Evolutionary conservation across 2,797 vertebrate genomes (phyloP).

Genomic region (Triplophysa yarkandensis): DNA sequence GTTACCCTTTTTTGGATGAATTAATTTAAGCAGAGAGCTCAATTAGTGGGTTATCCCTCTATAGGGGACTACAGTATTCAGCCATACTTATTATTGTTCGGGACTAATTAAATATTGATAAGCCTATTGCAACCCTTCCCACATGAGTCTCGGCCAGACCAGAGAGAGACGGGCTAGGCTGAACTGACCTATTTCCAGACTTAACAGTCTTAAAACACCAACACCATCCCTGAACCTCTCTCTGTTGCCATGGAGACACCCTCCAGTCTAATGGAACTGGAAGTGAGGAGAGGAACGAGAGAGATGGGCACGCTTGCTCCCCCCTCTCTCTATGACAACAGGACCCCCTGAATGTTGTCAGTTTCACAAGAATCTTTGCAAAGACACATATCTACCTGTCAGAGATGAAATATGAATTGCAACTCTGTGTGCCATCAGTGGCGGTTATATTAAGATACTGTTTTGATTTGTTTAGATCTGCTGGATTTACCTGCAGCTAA

Average conservation of each 20-base stretch:
- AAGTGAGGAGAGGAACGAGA: conserved; percentile 53
- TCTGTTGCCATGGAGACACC: conserved; percentile 81
- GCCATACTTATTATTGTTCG: conserved; percentile 26
- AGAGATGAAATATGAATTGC: conserved; percentile 58
- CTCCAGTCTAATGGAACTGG: conserved; percentile 72
- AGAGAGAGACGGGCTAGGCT: conserved; percentile 50
- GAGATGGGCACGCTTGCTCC: conserved; percentile 27
- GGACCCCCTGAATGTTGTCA: conserved; percentile 64
- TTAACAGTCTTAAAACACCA: conserved; percentile 65
- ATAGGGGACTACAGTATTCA: conserved; percentile 24
- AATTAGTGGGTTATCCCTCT: conserved; percentile 9
- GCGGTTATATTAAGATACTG: conserved; percentile 68
- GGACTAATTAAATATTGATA: conserved; percentile 65
- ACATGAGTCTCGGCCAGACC: conserved; percentile 48
- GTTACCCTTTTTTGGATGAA: conserved; percentile 26
- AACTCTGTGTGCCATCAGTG: conserved; percentile 58
- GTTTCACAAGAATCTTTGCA: conserved; percentile 64
- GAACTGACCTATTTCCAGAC: conserved; percentile 74
- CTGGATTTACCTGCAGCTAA: conserved; percentile 69
- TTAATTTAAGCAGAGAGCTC: conserved; percentile 46
- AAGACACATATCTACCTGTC: conserved; percentile 66
- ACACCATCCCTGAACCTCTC: conserved; percentile 67
- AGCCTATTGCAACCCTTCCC: conserved; percentile 57
- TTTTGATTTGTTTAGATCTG: conserved; percentile 63
- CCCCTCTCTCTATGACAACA: conserved; percentile 63